Base-by-base conservation (phyloP, 2,888 invertebrate species). In the Acrocyrtus sp. region DNA sequence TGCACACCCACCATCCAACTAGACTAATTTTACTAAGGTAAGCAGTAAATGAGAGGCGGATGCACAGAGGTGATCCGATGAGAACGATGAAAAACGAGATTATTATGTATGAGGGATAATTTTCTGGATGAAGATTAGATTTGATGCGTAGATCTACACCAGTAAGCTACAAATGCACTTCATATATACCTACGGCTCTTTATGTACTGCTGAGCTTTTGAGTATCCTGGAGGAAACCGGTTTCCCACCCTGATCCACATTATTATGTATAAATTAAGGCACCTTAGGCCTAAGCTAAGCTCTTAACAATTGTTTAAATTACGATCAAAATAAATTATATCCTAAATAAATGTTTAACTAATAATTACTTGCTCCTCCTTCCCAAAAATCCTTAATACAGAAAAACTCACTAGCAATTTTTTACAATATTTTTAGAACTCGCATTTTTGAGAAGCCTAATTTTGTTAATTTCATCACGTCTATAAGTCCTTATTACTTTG, bases 261-360 rank as follows among this genome's bases (percentile, higher is more conserved):
- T 81, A 80, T 80, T 76, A 77, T 76, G 77, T 79, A 78, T 77
- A 78, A 81, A 79, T 81, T 80, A 80, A 79, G 75, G 79, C 80
- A 81, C 79, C 78, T 79, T 74, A 76, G 76, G 75, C 54, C 43
- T 21, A 43, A 34, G 22, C 17, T 12, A 63, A 63, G 57, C 78
- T 78, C 75, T 77, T 77, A 74, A 78, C 76, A 80, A 77, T 77
- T 78, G 78, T 76, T 78, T 80, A 78, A 80, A 80, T 80, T 80
- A 79, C 77, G 77, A 78, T 79, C 78, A 78, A 80, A 80, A 80
- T 80, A 80, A 80, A 80, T 80, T 80, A 80, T 75, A 79, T 76
- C 73, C 70, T 79, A 79, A 79, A 78, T 78, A 79, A 79, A 80
- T 80, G 80, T 80, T 80, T 80, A 79, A 76, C 80, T 79, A 78